Evolutionary conservation across 1,140 invertebrate species (phyloP), one percentile per base, ranked within the genome.

Genomic region (Apis cerana): DNA sequence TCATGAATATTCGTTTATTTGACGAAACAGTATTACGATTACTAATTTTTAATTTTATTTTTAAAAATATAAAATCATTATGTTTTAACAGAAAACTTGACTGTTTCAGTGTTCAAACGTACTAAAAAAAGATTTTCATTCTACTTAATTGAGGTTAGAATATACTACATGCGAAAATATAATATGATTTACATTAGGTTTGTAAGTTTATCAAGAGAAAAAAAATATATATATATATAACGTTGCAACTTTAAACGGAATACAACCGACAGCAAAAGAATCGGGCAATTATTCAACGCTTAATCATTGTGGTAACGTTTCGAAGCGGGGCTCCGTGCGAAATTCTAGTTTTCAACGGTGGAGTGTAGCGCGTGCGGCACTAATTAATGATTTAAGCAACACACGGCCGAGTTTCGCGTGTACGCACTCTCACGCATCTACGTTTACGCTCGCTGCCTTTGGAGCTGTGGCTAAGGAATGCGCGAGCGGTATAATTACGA

Each of bases 341-440:
- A 85, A 68, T 21, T 52, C 65, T 64, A 74, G 58, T 23, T 59
- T 65, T 27, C 50, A 85, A 75, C 81, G 33, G 65, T 33, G 80
- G 72, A 61, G 58, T 58, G 64, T 71, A 82, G 80, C 81, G 75
- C 82, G 75, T 81, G 84, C 75, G 76, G 75, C 75, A 75, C 70
- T 83, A 83, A 77, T 82, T 82, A 77, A 74, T 67, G 74, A 82
- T 81, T 79, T 85, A 83, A 85, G 82, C 67, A 79, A 79, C 70
- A 64, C 79, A 54, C 80, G 72, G 69, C 68, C 80, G 64, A 75
- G 71, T 81, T 81, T 81, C 71, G 52, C 54, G 43, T 23, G 69
- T 78, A 77, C 70, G 75, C 75, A 70, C 64, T 83, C 80, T 83
- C 84, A 82, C 70, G 70, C 80, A 59, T 80, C 76, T 80, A 80